These are phyloP conservation scores for Mesopsocus fuscifrons DNA, from an alignment of 2,888 invertebrate species.

Conservation along the genomic window DNA sequence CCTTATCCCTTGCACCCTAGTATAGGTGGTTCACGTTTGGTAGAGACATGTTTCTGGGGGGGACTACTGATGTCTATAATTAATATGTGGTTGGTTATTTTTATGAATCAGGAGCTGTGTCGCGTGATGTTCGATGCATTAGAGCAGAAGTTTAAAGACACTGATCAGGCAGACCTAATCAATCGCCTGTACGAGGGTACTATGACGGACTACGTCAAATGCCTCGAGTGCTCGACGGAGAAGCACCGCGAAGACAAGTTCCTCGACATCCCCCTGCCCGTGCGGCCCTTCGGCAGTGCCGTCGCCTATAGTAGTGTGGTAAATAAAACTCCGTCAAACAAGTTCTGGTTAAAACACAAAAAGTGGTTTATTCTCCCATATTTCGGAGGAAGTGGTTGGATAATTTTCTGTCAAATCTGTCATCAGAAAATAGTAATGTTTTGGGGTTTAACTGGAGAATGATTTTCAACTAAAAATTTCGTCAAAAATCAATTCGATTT, in stretches of 20 bases:
- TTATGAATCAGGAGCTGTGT: slow-evolving; percentile 77
- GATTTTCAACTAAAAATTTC: too few species aligned
- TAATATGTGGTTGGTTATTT: too few species aligned
- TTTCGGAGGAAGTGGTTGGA: too few species aligned
- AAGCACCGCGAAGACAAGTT: slow-evolving; percentile 67
- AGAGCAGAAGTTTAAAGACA: slow-evolving; percentile 64
- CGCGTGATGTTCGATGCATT: slow-evolving; percentile 81
- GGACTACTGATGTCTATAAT: too few species aligned
- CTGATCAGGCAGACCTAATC: slow-evolving; percentile 62
- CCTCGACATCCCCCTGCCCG: slow-evolving; percentile 69
- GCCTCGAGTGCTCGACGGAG: slow-evolving; percentile 65
- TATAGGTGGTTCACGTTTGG: too few species aligned
- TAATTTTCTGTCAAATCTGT: neutral
- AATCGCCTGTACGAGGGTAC: slow-evolving; percentile 58
- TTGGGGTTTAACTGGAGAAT: too few species aligned
- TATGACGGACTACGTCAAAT: slow-evolving; percentile 79
- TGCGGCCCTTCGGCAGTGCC: slow-evolving; percentile 60
- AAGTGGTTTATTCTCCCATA: too few species aligned
- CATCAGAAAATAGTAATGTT: too few species aligned
- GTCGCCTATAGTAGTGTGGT: slow-evolving; percentile 59
- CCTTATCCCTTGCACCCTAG: too few species aligned
- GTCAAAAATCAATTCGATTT: neutral
- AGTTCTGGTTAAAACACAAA: too few species aligned
- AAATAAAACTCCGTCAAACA: too few species aligned
- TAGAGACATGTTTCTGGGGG: too few species aligned